Conservation (phyloP, 2,888 invertebrate genomes). For the Phania funesta region DNA sequence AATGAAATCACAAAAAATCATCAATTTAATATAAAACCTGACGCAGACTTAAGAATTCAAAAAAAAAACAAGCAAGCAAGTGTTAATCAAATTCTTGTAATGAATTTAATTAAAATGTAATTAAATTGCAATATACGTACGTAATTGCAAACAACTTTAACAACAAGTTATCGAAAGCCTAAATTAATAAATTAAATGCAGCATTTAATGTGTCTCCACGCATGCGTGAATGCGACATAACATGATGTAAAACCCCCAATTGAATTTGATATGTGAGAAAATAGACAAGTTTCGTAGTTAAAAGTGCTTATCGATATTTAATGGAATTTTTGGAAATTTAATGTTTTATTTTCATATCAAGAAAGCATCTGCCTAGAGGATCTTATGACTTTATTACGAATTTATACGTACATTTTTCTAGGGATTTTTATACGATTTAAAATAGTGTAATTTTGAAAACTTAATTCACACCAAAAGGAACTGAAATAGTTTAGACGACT, state of each 20-base stretch:
- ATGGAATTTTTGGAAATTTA: too few relatives aligned
- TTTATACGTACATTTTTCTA: too few relatives aligned
- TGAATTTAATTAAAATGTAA: conserved; percentile 17
- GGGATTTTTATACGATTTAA: too few relatives aligned
- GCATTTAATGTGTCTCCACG: background rate
- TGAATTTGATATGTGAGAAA: too few relatives aligned
- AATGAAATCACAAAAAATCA: background rate
- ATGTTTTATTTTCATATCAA: too few relatives aligned
- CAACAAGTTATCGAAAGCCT: background rate
- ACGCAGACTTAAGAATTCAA: background rate
- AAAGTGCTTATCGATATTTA: too few relatives aligned
- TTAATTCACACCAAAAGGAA: too few relatives aligned
- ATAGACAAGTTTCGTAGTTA: too few relatives aligned
- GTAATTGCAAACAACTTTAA: conserved; percentile 22
- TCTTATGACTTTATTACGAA: too few relatives aligned
- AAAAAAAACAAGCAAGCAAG: conserved; percentile 2
- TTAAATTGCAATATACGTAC: background rate
- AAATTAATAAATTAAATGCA: conserved; percentile 6
- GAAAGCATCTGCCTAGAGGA: too few relatives aligned
- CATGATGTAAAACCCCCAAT: background rate
- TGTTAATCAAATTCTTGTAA: conserved; percentile 28
- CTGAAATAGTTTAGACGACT: too few relatives aligned
- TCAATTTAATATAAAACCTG: background rate
- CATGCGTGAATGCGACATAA: background rate
- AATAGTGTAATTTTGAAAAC: too few relatives aligned